Evolutionary conservation across 92 coral and sea anemone genomes (phyloP), one percentile per base, ranked within the genome.

Genomic region (Zoanthus gigantus): DNA sequence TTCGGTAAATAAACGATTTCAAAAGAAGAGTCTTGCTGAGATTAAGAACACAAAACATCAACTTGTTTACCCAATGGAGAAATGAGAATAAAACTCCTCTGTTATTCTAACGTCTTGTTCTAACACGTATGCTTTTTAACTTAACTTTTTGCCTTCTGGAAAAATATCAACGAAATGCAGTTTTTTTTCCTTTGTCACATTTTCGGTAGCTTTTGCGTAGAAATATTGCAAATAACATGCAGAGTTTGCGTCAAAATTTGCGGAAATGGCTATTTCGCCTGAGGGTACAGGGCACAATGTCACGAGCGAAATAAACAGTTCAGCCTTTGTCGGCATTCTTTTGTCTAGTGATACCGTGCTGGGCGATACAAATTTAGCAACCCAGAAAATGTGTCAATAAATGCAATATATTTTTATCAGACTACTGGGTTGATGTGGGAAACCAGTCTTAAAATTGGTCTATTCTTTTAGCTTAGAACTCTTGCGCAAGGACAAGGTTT

Each of bases 301-400:
- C 75, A 66, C 0, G 58, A 65, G 47, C 58, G 31, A 65, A 81
- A 65, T 47, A 66, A 50, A 81, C 45, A 46, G 66, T 56, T 81
- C 65, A 23, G 23, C 85, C 85, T 81, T 81, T 81, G 85, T 81
- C 85, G 85, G 85, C 48, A 28, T 15, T 66, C 85, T 81, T 81
- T 68, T 65, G 75, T 81, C 67, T 81, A 65, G 29, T 50, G 74
- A 81, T 48, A 66, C 71, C 85, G 69, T 66, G 18, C 12, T 30
- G 46, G 29, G 71, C 18, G 52, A 57, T 52, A 58, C 71, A 56
- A 9, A 56, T 18, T 58, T 17, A 54, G 71, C 69, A 37, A 14
- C 83, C 83, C 30, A 74, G 18, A n/a, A 74, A 16, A 17, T 37
- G 42, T 37, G 42, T 37, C 42, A 37, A 2, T 4, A 2, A 37